Evolutionary conservation across 2,797 vertebrate species (phyloP), one percentile per base, ranked within the genome.

Genomic region (Muscicapa striata): DNA sequence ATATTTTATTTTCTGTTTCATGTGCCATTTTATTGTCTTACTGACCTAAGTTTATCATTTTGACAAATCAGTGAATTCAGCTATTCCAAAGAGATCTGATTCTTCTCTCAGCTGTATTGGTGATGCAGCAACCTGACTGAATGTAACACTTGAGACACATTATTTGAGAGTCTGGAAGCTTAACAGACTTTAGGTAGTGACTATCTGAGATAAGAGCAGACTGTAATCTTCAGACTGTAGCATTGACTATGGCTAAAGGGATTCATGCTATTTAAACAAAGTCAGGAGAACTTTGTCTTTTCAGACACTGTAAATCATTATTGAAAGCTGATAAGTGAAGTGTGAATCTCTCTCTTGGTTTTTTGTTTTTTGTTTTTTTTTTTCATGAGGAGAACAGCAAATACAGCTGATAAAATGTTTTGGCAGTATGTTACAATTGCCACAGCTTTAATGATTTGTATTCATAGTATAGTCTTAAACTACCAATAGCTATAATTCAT

Each of bases 401-500:
- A 92, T 3, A 20, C 32, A 91, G 40, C 15, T 68, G 68, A 83
- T 61, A 69, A 79, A 80, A 20, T 49, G 40, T 45, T 77, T 94
- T 79, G 68, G 36, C 75, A 46, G 11, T 57, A 40, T 54, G 57
- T 85, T 92, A 85, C 77, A 87, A 87, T 63, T 84, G 46, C 38
- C 75, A 74, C 32, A 81, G 57, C 55, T 87, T 43, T 87, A 66
- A 84, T 80, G 61, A 96, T 97, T 94, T 89, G 67, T 91, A 96
- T 95, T 96, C 95, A 86, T 51, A 15, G 32, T 87, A 78, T 55
- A 82, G 18, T 58, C 62, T 93, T 84, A 92, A 95, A 93, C 62
- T 85, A 87, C 57, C 38, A 63, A 57, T 93, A 76, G 81, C 78
- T 94, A 80, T 92, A 96, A 97, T 96, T 96, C 87, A 97, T 97